Conservation (phyloP, 2,888 invertebrate species). For the Oconnorella tubifera region DNA sequence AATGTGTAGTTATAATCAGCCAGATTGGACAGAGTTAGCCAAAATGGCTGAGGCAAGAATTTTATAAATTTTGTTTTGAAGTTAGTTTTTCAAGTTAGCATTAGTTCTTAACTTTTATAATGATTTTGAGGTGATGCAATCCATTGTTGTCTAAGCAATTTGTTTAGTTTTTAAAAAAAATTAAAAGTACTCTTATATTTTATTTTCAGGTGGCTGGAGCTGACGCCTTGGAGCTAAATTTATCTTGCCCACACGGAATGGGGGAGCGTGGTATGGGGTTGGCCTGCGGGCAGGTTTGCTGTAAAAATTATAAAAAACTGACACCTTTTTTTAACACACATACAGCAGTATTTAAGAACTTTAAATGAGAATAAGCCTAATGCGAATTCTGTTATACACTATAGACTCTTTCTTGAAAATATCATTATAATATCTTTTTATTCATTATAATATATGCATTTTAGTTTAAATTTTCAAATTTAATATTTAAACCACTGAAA, state of each 20-base stretch:
- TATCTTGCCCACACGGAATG: constrained; percentile 99
- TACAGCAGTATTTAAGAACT: no score
- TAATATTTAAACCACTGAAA: no score
- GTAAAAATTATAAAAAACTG: no score
- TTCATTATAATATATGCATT: no score
- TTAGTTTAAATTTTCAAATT: no score
- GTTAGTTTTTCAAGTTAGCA: background rate
- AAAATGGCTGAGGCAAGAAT: constrained; percentile 62
- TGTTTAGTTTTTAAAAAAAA: background rate
- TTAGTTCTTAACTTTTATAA: background rate
- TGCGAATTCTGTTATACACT: no score
- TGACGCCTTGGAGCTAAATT: constrained; percentile 89
- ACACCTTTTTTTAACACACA: no score
- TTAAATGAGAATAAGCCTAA: no score
- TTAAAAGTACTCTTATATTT: background rate
- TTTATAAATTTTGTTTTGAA: no score
- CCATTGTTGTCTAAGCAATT: background rate
- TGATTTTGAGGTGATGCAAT: background rate
- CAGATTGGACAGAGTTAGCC: constrained; percentile 83
- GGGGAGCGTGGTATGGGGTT: constrained; percentile 97
- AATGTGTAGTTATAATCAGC: constrained; percentile 82
- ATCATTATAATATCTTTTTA: no score
- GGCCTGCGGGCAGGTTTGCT: constrained; percentile 81
- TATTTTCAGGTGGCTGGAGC: constrained; percentile 67
- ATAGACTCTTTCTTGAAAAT: no score